phyloP scores from a whole-genome alignment of 2,797 vertebrate genomes.

The Euphonia xanthogaster region DNA sequence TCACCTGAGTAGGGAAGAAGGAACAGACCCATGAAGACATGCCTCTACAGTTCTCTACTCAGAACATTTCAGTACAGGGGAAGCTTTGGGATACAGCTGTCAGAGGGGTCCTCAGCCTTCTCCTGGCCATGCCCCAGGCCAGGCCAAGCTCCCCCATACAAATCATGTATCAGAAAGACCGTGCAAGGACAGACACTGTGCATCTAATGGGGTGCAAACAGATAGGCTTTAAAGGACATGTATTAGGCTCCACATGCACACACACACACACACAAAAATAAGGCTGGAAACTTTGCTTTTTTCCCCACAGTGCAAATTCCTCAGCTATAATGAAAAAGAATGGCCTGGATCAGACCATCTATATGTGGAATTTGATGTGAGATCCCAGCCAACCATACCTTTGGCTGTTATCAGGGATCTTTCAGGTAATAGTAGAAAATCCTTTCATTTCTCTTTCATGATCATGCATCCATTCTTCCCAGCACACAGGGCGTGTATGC shows the following conservation, averaged over 20 bases:
- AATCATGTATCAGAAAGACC: neutral
- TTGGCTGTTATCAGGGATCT: neutral
- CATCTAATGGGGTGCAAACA: neutral
- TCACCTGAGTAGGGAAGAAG: neutral
- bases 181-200: neutral
- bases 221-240: neutral
- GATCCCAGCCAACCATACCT: neutral
- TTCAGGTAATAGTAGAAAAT: neutral
- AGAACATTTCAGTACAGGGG: neutral
- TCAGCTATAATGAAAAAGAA: neutral
- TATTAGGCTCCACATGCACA: neutral
- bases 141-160: neutral
- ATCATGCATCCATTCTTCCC: neutral
- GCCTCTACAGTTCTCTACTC: neutral
- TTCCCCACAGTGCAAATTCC: neutral
- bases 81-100: neutral
- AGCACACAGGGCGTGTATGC: neutral
- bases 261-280: neutral
- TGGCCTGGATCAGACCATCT: neutral
- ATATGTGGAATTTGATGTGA: neutral
- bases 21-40: neutral
- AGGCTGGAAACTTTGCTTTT: neutral
- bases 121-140: neutral
- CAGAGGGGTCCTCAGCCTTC: neutral
- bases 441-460: neutral